Evolutionary conservation across 2,888 invertebrate genomes (phyloP), one percentile per base, ranked within the genome.

Genomic region (Yponomeuta cagnagella): DNA sequence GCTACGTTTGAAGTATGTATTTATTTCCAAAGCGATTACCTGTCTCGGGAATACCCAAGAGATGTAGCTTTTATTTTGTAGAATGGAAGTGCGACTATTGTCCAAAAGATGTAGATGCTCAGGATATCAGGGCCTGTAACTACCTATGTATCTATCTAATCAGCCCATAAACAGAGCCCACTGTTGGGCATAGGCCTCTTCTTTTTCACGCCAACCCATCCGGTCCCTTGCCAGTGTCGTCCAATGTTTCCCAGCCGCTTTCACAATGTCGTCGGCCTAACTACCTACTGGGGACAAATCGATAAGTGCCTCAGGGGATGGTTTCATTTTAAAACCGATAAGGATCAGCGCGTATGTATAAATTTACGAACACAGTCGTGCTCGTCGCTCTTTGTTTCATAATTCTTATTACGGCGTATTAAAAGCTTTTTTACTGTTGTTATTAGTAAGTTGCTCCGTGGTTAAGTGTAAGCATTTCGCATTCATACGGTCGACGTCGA

Each of bases 241-340:
- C 23, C 23, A 23, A 23, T 23, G 23, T 23, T 23, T 23, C 23
- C 23, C 23, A 23, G 23, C 23, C 23, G 23, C 23, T 0, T 23
- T 23, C 23, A 23, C 23, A 23, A 23, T 23, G 23, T 23, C 23
- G 23, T 23, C 23, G 23, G 23, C 23, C 23, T 58, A 58, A 15
- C 52, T 58, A 52, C 52, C 52, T 52, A 85, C 84, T 76, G 75
- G 87, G 87, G 88, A 86, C 86, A 87, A 90, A 90, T 90, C 89
- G 87, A 90, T 89, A 89, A 78, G 80, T 80, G 80, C 81, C 90
- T 85, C 85, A 80, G 78, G 90, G 90, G 90, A 88, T 58, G 15
- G 15, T 86, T 86, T 88, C 85, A 89, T 90, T 91, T 91, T 90
- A 91, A 92, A 92, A 92, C 90, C 89, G 91, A 92, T 90, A 90